Conservation (phyloP, 1,140 invertebrate species). For the Hylyphantes graminicola region DNA sequence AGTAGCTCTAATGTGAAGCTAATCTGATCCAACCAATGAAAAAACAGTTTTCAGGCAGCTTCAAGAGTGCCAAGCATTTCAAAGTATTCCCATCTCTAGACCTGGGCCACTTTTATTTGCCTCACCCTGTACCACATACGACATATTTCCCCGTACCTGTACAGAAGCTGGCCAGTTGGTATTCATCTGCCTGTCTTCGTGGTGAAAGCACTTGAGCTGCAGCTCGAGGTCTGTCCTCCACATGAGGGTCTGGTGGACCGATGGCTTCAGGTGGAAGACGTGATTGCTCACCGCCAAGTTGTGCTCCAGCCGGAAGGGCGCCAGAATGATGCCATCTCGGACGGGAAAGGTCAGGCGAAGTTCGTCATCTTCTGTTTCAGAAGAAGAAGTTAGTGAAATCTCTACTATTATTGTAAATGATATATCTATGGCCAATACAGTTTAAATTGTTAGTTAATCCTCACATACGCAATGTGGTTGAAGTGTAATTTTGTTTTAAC, state of each 20-base stretch:
- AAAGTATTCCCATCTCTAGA: too few relatives aligned
- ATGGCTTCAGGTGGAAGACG: slow-evolving; percentile 94
- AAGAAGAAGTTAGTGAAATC: background rate
- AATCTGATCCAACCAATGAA: too few relatives aligned
- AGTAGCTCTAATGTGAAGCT: too few relatives aligned
- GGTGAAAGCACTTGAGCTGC: slow-evolving; percentile 96
- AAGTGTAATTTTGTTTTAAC: too few relatives aligned
- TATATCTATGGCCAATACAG: too few relatives aligned
- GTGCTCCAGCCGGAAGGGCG: slow-evolving; percentile 95
- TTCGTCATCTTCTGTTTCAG: slow-evolving; percentile 83
- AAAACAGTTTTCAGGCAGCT: too few relatives aligned
- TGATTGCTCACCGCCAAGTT: slow-evolving; percentile 97
- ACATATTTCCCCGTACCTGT: slow-evolving; percentile 62
- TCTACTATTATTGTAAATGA: too few relatives aligned
- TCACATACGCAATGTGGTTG: too few relatives aligned
- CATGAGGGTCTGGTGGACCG: slow-evolving; percentile 93
- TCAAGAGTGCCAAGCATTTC: too few relatives aligned
- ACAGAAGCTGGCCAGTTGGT: slow-evolving; percentile 93
- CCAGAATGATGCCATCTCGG: slow-evolving; percentile 92
- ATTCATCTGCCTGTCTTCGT: slow-evolving; percentile 95
- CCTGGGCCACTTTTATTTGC: too few relatives aligned
- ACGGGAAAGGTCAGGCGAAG: slow-evolving; percentile 95
- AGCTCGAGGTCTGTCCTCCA: slow-evolving; percentile 89
- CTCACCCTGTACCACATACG: background rate
- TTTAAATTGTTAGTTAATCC: too few relatives aligned